phyloP scores from a whole-genome alignment of 1,140 invertebrate genomes.

The Phymastichus coffea region DNA sequence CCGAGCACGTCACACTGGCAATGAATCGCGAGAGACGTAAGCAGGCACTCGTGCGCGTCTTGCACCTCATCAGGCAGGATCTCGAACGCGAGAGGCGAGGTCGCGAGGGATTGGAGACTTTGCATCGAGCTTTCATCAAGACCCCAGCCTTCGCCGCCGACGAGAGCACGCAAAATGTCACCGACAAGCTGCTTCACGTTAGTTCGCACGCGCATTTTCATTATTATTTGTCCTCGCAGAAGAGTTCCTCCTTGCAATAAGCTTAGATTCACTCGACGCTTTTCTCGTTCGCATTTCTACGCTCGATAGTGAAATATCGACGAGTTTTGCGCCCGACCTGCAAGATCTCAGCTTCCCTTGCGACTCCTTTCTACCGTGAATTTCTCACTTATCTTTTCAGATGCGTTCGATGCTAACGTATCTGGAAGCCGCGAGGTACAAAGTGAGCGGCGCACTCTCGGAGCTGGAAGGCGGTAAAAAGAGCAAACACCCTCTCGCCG shows the following conservation, averaged over 20 bases:
- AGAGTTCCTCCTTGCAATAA: too few species aligned
- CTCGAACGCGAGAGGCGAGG: constrained; percentile 83
- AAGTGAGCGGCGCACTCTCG: constrained; percentile 78
- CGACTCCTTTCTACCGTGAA: too few species aligned
- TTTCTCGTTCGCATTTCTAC: too few species aligned
- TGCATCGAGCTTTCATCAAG: constrained; percentile 87
- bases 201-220: too few species aligned
- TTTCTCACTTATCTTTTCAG: constrained; percentile 60
- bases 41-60: constrained; percentile 75
- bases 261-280: not conserved
- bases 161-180: constrained; percentile 89
- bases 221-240: not conserved
- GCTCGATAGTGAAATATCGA: too few species aligned
- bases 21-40: constrained; percentile 90
- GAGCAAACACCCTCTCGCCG: constrained; percentile 76
- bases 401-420: constrained; percentile 91
- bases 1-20: constrained; percentile 87
- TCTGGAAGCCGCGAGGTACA: constrained; percentile 85
- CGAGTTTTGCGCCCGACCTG: too few species aligned
- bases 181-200: constrained; percentile 89
- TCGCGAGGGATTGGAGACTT: constrained; percentile 82
- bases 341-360: too few species aligned
- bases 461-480: constrained; percentile 77
- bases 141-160: constrained; percentile 86
- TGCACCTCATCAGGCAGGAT: constrained; percentile 81